Evolutionary conservation across 1,140 invertebrate genomes (phyloP).

Genomic region (Galleria mellonella): DNA sequence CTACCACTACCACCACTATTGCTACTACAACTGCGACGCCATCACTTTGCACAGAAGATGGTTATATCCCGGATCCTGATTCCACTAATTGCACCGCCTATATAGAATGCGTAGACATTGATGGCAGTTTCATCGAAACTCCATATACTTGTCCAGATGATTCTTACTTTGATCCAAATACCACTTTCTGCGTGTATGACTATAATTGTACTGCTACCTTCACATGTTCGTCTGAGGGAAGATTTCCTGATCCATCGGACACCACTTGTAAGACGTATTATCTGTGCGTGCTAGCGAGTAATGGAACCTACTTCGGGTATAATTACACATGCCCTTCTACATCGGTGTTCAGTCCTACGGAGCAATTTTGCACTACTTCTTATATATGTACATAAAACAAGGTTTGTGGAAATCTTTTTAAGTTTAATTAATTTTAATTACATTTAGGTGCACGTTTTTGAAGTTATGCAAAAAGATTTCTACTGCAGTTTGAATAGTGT

Average conservation of each 20-base stretch:
- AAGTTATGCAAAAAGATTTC: too few relatives aligned
- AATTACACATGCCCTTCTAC: conserved; percentile 29
- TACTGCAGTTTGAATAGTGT: too few relatives aligned
- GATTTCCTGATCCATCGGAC: conserved; percentile 29
- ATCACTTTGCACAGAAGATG: conserved; percentile 33
- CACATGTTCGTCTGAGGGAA: conserved; percentile 28
- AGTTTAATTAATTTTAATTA: too few relatives aligned
- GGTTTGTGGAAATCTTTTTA: too few relatives aligned
- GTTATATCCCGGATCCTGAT: conserved; percentile 28
- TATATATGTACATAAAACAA: neutral
- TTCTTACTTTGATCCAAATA: conserved; percentile 34
- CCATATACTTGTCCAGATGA: conserved; percentile 23
- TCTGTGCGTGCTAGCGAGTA: conserved; percentile 24
- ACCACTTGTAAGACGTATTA: conserved; percentile 36
- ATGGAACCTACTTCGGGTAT: conserved; percentile 27
- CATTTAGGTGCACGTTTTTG: too few relatives aligned
- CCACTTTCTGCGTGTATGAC: conserved; percentile 33
- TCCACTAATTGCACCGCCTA: conserved; percentile 32
- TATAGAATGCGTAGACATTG: conserved; percentile 32
- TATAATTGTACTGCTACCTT: conserved; percentile 32
- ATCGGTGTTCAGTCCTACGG: conserved; percentile 26
- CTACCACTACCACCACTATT: conserved; percentile 8
- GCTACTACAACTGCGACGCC: conserved; percentile 6
- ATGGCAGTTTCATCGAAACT: conserved; percentile 23
- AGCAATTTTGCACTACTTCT: conserved; percentile 17